Evolutionary conservation across 1,140 invertebrate species (phyloP).

Genomic region (Heliconius himera): DNA sequence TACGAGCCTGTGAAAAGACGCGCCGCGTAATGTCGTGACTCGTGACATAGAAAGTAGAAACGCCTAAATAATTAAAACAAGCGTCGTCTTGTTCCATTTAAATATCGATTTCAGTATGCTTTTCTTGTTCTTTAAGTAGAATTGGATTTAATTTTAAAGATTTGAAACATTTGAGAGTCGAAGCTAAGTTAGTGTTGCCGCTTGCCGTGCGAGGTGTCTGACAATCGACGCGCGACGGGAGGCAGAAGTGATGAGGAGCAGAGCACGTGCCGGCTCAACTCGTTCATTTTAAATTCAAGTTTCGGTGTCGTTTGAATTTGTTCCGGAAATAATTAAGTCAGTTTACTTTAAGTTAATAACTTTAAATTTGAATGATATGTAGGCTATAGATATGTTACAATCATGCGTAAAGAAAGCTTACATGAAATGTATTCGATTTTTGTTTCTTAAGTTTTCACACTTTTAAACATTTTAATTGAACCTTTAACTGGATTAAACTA

Average conservation of each 20-base stretch:
- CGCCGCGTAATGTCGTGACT: background rate
- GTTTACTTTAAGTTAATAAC: background rate
- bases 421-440: too few relatives aligned
- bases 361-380: too few relatives aligned
- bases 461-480: too few relatives aligned
- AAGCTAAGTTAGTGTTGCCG: background rate
- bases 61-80: constrained; percentile 8
- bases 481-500: too few relatives aligned
- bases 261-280: background rate
- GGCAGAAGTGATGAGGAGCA: background rate
- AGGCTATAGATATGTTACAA: too few relatives aligned
- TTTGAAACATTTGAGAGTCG: background rate
- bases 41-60: background rate
- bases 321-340: background rate
- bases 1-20: background rate
- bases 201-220: background rate
- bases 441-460: too few relatives aligned
- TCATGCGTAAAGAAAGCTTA: too few relatives aligned
- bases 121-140: background rate
- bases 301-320: background rate
- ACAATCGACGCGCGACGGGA: background rate
- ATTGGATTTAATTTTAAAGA: background rate
- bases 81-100: constrained; percentile 16
- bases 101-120: constrained; percentile 18
- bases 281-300: background rate